Evolutionary conservation across 1,140 invertebrate species (phyloP).

Genomic region (Pseudoatta argentina): DNA sequence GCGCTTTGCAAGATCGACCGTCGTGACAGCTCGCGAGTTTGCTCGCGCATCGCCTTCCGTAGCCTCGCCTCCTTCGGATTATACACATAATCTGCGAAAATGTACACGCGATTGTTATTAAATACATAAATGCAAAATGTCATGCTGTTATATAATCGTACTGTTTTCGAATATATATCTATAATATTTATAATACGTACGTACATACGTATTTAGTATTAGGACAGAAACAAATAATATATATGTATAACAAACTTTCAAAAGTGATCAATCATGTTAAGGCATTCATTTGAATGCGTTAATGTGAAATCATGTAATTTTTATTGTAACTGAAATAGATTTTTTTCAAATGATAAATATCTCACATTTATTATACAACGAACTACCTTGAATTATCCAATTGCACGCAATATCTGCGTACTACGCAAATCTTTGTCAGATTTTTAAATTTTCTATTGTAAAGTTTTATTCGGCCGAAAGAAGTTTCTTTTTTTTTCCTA

Average conservation of each 20-base stretch:
- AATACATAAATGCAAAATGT: not conserved
- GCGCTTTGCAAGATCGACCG: slow-evolving; percentile 82
- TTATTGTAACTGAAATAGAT: too few species aligned
- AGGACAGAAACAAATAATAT: not conserved
- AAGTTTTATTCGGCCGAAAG: not conserved
- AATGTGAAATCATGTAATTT: not conserved
- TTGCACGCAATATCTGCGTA: not conserved
- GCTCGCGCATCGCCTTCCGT: slow-evolving; percentile 88
- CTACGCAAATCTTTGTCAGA: not conserved
- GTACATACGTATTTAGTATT: not conserved
- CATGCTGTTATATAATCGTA: not conserved
- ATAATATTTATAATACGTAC: not conserved
- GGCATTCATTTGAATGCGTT: not conserved
- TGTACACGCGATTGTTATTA: not conserved
- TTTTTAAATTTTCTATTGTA: not conserved
- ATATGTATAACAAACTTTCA: not conserved
- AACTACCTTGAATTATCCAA: not conserved
- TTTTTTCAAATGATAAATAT: not conserved
- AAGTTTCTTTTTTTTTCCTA: not conserved
- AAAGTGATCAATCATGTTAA: not conserved
- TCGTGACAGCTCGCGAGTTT: slow-evolving; percentile 83
- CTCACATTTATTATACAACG: not conserved
- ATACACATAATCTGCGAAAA: slow-evolving; percentile 88
- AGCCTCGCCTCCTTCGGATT: slow-evolving; percentile 89
- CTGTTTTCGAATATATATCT: not conserved